phyloP scores from a whole-genome alignment of 92 coral and sea anemone species.

The Isaurus tuberculatus region DNA sequence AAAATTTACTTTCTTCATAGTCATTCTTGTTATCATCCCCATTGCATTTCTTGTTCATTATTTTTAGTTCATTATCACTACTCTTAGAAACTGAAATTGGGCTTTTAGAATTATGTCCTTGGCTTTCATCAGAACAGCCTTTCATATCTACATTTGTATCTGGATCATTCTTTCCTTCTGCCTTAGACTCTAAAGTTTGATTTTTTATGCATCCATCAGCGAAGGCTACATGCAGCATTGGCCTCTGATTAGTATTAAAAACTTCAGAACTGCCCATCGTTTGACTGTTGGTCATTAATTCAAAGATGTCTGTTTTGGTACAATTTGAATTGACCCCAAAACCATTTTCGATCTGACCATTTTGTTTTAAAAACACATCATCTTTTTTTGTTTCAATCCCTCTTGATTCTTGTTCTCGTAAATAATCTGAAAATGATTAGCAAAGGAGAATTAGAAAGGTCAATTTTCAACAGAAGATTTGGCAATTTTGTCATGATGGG shows the following conservation, averaged over 20 bases:
- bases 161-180: not conserved
- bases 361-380: not conserved
- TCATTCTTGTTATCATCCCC: conserved; percentile 22
- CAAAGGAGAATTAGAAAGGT: not conserved
- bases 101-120: not conserved
- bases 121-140: not conserved
- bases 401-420: conserved; percentile 16
- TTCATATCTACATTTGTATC: not conserved
- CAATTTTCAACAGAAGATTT: not conserved
- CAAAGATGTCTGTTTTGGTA: not conserved
- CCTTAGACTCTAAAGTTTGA: too few species aligned
- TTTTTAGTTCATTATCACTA: not conserved
- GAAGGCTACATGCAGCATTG: not conserved
- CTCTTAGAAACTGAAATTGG: not conserved
- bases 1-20: conserved; percentile 78
- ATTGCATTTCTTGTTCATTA: not conserved
- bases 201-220: not conserved
- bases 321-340: not conserved
- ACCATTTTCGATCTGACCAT: not conserved
- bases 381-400: conserved; percentile 20
- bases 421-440: conserved; percentile 17
- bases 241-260: not conserved
- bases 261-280: not conserved
- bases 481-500: too few species aligned
- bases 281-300: not conserved